phyloP scores from a whole-genome alignment of 2,888 invertebrate genomes.

The Lasioglossum leucozonium region DNA sequence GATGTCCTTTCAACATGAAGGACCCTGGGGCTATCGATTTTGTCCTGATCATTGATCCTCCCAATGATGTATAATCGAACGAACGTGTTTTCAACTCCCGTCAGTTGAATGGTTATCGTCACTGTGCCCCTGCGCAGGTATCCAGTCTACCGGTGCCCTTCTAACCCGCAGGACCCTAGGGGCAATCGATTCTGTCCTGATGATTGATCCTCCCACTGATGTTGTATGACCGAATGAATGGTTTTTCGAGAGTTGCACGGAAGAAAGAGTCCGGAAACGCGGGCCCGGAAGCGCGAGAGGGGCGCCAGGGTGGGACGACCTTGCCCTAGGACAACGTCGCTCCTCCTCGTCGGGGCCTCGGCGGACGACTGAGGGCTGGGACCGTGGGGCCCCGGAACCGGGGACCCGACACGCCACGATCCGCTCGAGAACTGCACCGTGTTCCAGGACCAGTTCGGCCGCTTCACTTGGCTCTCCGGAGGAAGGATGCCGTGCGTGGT shows the following conservation, averaged over 20 bases:
- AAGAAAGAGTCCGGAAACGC: background rate
- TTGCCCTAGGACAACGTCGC: constrained; percentile 69
- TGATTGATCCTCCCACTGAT: background rate
- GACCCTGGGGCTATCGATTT: background rate
- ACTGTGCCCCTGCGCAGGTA: background rate
- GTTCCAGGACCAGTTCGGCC: constrained; percentile 80
- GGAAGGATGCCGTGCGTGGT: constrained; percentile 75
- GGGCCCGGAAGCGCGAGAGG: background rate
- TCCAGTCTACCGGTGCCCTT: background rate
- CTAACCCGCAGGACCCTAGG: background rate
- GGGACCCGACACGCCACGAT: constrained; percentile 75
- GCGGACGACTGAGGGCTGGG: constrained; percentile 82
- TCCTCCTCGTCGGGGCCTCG: constrained; percentile 80
- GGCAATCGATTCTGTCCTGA: background rate
- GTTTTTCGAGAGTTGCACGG: background rate
- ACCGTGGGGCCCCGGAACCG: constrained; percentile 75
- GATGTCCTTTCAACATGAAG: background rate
- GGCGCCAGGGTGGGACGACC: constrained; percentile 40
- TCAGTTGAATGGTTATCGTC: no score
- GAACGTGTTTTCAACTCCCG: background rate
- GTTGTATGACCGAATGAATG: background rate
- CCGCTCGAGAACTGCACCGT: constrained; percentile 70
- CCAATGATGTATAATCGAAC: background rate
- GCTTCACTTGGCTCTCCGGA: constrained; percentile 75
- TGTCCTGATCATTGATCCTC: background rate